Evolutionary conservation across 2,797 vertebrate species (phyloP), one percentile per base, ranked within the genome.

Genomic region (Sylvia borin): DNA sequence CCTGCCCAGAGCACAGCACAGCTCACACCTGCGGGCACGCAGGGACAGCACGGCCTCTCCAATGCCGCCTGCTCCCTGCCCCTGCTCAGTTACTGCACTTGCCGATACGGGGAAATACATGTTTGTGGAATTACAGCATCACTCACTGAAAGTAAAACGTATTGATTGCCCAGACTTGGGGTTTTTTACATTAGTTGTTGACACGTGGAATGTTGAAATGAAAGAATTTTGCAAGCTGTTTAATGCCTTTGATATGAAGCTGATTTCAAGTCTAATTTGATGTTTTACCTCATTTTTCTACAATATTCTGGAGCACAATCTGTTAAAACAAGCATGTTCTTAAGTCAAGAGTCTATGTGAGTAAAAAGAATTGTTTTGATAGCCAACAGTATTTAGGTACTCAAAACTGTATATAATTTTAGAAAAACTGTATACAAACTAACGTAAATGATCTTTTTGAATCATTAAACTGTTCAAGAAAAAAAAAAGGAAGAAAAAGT

Each of bases 1-100:
- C 99, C 99, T 99, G 97, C 34, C n/a, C 18, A 65, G 12, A 7
- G 13, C 55, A 43, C 31, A 16, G 68, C 60, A 21, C 58, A 26
- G 57, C 54, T 55, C 32, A 19, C 53, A n/a, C 20, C 29, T 19
- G 51, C 51, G 12, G 51, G 29, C n/a, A n/a, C n/a, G n/a, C 51
- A 29, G 53, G 11, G 42, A 40, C 2, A 65, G 80, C 58, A 31
- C 4, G 9, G 12, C 5, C 36, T 31, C 40, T 13, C 29, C 24
- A 38, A 19, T 2, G 14, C 12, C 16, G 5, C 3, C 15, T 10
- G 75, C 17, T 50, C 34, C 53, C 21, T 42, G 38, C 12, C 34
- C 38, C 43, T 25, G 65, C 31, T 58, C 9, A 31, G 19, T 20
- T 53, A 43, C 11, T 31, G 21, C 9, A 14, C 34, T 57, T 34